Evolutionary conservation across 1,140 invertebrate genomes (phyloP).

Genomic region (Caerostris darwini): DNA sequence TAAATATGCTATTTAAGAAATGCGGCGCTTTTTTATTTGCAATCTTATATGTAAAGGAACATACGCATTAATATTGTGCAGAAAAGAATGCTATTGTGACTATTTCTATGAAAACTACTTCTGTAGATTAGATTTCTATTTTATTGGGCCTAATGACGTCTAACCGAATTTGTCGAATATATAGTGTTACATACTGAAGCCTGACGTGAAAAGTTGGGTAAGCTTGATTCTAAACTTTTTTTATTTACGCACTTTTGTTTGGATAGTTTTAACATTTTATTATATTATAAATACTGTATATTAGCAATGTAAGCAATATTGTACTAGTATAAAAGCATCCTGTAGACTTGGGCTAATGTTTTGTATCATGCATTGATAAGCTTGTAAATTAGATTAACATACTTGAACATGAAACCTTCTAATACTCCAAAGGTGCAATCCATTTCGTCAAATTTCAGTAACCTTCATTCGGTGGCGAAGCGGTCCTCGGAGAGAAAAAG

Average conservation of each 20-base stretch:
- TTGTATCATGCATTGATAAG: not conserved
- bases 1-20: slow-evolving; percentile 32
- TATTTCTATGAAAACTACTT: not conserved
- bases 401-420: too few species aligned
- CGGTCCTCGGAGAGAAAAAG: not conserved
- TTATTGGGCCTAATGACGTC: not conserved
- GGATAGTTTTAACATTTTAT: slow-evolving; percentile 6
- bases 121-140: not conserved
- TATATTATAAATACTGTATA: not conserved
- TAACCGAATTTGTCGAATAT: not conserved
- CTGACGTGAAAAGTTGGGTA: not conserved
- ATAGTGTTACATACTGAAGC: not conserved
- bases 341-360: not conserved
- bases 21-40: not conserved
- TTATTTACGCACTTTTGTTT: not conserved
- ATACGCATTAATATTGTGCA: not conserved
- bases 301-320: not conserved
- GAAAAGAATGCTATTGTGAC: not conserved
- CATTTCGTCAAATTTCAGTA: too few species aligned
- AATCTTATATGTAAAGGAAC: not conserved
- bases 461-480: not conserved
- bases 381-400: too few species aligned
- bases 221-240: not conserved
- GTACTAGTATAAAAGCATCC: not conserved
- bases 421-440: too few species aligned